Evolutionary conservation across 1,140 invertebrate genomes (phyloP).

Genomic region (Heliconius congener): DNA sequence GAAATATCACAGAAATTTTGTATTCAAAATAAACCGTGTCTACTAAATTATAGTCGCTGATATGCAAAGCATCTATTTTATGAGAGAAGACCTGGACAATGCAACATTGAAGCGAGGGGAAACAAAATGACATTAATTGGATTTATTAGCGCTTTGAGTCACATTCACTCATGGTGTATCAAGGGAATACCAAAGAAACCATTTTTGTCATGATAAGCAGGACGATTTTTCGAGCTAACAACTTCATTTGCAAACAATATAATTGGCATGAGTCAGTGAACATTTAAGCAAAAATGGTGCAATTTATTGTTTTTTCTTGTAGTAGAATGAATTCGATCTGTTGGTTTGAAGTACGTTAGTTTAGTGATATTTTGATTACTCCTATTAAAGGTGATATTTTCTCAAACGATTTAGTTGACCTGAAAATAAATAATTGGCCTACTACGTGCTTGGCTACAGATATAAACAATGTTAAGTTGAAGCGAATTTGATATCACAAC

Average conservation of each 20-base stretch:
- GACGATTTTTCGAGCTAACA: slow-evolving; percentile 21
- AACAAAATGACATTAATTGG: slow-evolving; percentile 19
- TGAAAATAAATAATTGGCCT: slow-evolving; percentile 11
- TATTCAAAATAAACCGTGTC: slow-evolving; percentile 35
- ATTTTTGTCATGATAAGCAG: slow-evolving; percentile 21
- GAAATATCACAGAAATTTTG: slow-evolving; percentile 37
- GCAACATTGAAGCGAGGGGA: slow-evolving; percentile 33
- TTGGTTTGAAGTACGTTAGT: neutral
- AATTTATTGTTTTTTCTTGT: neutral
- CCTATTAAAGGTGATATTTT: neutral
- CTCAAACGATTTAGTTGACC: neutral
- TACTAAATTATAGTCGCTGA: slow-evolving; percentile 31
- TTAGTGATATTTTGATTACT: neutral
- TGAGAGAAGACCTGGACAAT: slow-evolving; percentile 33
- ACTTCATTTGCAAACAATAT: slow-evolving; percentile 24
- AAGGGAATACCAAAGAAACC: slow-evolving; percentile 20
- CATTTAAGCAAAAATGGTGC: slow-evolving; percentile 24
- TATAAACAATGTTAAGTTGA: slow-evolving; percentile 6
- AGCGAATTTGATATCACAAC: slow-evolving; percentile 12
- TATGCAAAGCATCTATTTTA: slow-evolving; percentile 36
- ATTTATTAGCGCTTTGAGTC: slow-evolving; percentile 27
- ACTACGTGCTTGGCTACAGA: slow-evolving; percentile 1
- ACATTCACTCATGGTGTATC: slow-evolving; percentile 15
- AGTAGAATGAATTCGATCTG: neutral
- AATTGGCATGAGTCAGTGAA: slow-evolving; percentile 31